phyloP scores from a whole-genome alignment of 2,797 vertebrate genomes.

The Pristis pectinata region DNA sequence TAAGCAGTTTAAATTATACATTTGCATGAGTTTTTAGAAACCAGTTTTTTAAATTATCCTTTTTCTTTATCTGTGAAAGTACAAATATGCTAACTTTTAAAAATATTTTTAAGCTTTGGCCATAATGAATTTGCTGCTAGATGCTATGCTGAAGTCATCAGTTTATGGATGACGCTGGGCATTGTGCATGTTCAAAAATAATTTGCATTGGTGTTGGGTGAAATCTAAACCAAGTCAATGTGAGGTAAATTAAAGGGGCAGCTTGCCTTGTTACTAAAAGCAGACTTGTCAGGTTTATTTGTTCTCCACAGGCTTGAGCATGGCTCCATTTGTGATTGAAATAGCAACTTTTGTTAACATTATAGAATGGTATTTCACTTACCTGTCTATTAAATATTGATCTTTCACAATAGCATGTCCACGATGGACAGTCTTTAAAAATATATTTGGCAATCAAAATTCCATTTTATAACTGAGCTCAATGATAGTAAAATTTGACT shows the following conservation, averaged over 20 bases:
- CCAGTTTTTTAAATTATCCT: not conserved
- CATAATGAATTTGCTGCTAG: not conserved
- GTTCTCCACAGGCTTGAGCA: not conserved
- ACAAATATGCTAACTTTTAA: not conserved
- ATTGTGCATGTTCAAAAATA: not conserved
- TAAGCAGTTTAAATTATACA: not conserved
- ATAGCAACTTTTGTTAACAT: not conserved
- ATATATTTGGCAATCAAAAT: not conserved
- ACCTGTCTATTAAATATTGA: not conserved
- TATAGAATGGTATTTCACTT: not conserved
- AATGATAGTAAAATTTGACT: not conserved
- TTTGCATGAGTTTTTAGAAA: not conserved
- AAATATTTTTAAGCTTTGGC: not conserved
- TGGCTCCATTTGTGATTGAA: too few species aligned
- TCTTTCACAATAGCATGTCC: not conserved
- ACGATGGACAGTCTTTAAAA: not conserved
- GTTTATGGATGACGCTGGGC: not conserved
- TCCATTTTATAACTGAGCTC: too few species aligned
- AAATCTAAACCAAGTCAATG: not conserved
- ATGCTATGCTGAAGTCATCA: not conserved
- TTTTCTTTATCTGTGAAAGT: not conserved
- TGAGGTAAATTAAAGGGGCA: not conserved
- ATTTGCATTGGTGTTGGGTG: conserved; percentile 4
- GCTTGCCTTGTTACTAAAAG: not conserved
- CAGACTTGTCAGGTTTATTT: not conserved